phyloP scores from a whole-genome alignment of 1,140 invertebrate genomes.

The Drosophila virilis region DNA sequence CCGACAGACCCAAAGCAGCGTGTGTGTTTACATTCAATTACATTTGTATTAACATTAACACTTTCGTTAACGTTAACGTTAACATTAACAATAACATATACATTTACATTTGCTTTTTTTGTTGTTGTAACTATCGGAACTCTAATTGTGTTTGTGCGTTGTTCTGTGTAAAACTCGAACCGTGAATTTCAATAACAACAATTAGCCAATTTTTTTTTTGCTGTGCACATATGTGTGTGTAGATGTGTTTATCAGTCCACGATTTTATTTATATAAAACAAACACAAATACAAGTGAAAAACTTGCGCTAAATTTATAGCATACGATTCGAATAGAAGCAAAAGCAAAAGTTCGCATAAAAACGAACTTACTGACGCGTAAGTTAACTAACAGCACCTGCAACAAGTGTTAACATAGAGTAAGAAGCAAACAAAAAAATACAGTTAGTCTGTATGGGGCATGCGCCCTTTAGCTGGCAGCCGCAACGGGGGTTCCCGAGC shows the following conservation, averaged over 20 bases:
- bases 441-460: conserved; percentile 16
- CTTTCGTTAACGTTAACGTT: conserved; percentile 28
- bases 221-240: neutral
- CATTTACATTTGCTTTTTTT: conserved; percentile 10
- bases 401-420: conserved; percentile 7
- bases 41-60: conserved; percentile 28
- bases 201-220: neutral
- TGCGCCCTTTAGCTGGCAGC: conserved; percentile 22
- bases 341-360: neutral
- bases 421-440: neutral
- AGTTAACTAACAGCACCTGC: conserved; percentile 9
- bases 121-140: neutral
- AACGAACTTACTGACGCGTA: conserved; percentile 12
- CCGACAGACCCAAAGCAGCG: conserved; percentile 17
- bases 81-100: conserved; percentile 2
- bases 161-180: neutral
- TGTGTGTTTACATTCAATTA: conserved; percentile 11
- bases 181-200: neutral
- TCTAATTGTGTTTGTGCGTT: neutral
- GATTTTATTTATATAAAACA: neutral
- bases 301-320: conserved; percentile 3
- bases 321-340: neutral
- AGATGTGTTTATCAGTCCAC: neutral
- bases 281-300: neutral
- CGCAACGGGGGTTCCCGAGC: conserved; percentile 25